phyloP scores from a whole-genome alignment of 2,888 invertebrate species.

The Erebia aethiops region DNA sequence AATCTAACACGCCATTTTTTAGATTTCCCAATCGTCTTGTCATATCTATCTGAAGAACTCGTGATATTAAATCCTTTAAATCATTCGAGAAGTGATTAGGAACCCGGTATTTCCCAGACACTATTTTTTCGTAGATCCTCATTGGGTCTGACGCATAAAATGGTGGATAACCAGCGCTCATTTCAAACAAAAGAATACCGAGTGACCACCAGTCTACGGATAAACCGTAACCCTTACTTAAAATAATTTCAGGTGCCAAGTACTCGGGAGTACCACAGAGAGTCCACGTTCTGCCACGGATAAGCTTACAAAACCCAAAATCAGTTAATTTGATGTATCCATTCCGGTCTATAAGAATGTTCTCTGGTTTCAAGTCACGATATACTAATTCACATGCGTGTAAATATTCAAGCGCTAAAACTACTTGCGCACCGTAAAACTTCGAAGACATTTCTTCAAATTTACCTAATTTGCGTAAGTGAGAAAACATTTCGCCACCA shows the following conservation, averaged over 20 bases:
- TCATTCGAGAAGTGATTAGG: conserved; percentile 91
- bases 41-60: conserved; percentile 86
- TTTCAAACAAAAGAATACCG: conserved; percentile 93
- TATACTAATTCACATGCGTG: conserved; percentile 94
- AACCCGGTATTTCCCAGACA: conserved; percentile 92
- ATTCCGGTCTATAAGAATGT: conserved; percentile 89
- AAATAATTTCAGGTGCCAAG: conserved; percentile 95
- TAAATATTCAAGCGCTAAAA: conserved; percentile 94
- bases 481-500: conserved; percentile 94
- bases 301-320: conserved; percentile 96
- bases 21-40: conserved; percentile 91
- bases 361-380: conserved; percentile 96
- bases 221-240: conserved; percentile 95
- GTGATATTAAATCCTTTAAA: conserved; percentile 90
- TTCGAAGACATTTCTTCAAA: conserved; percentile 90
- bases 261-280: conserved; percentile 99
- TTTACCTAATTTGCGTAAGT: conserved; percentile 85
- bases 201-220: conserved; percentile 99
- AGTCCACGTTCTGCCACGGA: conserved; percentile 92
- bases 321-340: conserved; percentile 95
- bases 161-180: conserved; percentile 96
- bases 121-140: conserved; percentile 97
- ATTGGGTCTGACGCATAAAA: conserved; percentile 97
- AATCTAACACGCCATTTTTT: conserved; percentile 93
- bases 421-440: conserved; percentile 96